A percentile compares a stretch with the other conserved stretches of the same genome.
Conservation (phyloP, 2,797 vertebrate genomes). For the Chaetophractus vellerosus region DNA sequence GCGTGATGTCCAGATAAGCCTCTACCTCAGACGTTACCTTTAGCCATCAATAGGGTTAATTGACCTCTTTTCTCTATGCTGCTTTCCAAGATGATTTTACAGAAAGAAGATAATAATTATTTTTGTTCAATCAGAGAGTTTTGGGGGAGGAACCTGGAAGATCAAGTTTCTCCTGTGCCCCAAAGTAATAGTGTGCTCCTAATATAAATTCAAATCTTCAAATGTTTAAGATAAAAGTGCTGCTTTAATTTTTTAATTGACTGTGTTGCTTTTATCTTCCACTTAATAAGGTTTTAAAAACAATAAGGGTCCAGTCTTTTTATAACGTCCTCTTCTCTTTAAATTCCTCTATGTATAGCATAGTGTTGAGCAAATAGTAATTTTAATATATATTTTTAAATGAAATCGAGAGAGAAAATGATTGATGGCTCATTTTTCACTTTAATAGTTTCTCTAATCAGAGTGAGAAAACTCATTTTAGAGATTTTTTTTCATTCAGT, state of each 20-base stretch:
- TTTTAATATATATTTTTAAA: conserved; percentile 29
- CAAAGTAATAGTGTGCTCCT: background rate
- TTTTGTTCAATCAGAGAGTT: background rate
- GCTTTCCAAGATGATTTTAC: background rate
- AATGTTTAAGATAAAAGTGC: background rate
- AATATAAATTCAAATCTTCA: background rate
- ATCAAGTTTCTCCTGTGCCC: background rate
- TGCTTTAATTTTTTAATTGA: background rate
- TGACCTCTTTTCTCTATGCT: background rate
- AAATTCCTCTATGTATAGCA: background rate
- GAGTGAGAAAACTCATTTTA: background rate
- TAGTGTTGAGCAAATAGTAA: background rate
- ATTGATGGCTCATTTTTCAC: background rate
- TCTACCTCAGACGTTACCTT: background rate
- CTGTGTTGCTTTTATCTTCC: background rate
- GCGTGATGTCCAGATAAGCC: rapidly evolving
- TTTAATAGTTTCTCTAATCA: background rate
- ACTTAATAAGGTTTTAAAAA: background rate
- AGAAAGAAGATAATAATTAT: background rate
- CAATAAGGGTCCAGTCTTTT: background rate
- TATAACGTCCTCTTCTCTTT: background rate
- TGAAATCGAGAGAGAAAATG: background rate
- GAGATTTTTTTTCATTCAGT: conserved; percentile 18
- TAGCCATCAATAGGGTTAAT: background rate
- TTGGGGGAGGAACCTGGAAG: background rate